Conservation (phyloP, 2,888 invertebrate genomes). For the Drosophila robusta region DNA sequence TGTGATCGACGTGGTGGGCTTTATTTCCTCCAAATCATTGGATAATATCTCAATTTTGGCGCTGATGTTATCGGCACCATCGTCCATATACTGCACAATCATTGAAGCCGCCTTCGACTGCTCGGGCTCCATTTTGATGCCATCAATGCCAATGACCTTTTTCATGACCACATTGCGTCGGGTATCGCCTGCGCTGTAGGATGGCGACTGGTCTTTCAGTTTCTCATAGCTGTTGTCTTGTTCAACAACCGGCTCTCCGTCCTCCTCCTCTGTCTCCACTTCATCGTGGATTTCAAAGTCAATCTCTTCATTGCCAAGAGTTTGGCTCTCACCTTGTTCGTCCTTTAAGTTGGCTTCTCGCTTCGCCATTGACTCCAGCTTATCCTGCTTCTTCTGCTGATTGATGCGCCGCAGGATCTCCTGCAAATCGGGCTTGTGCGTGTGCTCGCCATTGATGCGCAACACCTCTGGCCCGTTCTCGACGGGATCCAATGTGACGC, state of each 20-base stretch:
- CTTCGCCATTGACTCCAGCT: constrained; percentile 1
- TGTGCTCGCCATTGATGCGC: constrained; percentile 76
- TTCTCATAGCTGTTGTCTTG: constrained; percentile 43
- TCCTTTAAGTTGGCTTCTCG: not conserved
- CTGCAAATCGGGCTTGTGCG: constrained; percentile 60
- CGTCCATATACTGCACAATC: constrained; percentile 70
- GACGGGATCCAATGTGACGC: constrained; percentile 71
- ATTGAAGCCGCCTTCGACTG: constrained; percentile 49
- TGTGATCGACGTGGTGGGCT: constrained; percentile 23
- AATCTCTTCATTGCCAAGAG: not conserved
- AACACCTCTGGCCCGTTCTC: constrained; percentile 64
- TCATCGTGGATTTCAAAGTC: constrained; percentile 35
- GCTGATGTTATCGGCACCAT: constrained; percentile 68
- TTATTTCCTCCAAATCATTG: constrained; percentile 32
- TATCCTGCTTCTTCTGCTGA: constrained; percentile 45
- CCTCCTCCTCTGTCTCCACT: constrained; percentile 26
- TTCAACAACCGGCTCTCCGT: constrained; percentile 16
- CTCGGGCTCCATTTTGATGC: constrained; percentile 68
- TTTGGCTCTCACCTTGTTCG: not conserved
- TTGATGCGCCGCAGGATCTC: constrained; percentile 65
- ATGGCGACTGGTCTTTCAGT: constrained; percentile 11
- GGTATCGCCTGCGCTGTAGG: not conserved
- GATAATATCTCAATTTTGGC: constrained; percentile 67
- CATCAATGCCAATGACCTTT: constrained; percentile 71
- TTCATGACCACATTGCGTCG: constrained; percentile 55